Evolutionary conservation across 1,140 invertebrate species (phyloP), one percentile per base, ranked within the genome.

Genomic region (Aleiodes sp.): DNA sequence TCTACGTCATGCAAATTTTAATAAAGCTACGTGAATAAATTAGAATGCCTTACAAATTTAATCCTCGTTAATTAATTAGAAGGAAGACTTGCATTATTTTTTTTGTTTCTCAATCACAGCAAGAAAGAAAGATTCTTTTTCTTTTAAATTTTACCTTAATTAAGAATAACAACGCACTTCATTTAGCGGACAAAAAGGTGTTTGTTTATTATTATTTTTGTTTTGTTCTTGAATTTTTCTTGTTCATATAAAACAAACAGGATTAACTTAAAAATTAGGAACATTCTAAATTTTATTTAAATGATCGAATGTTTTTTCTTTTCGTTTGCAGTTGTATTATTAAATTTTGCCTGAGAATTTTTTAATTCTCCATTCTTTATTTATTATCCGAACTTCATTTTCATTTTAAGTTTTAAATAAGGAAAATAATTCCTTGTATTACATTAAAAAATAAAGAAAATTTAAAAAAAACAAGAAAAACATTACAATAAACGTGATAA

Each of bases 161-260:
- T n/a, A 59, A 31, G 10, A 31, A 31, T n/a, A 59, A 59, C 10
- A 14, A 59, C 12, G 31, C 56, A 59, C 31, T 31, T 12, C 31
- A 59, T 37, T 33, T 74, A 72, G 73, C 75, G 75, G 76, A 80
- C 73, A 77, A 79, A 77, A 78, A 75, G 72, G 73, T 75, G 64
- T 73, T 76, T 72, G 75, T 79, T 81, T 78, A 76, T 81, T 79
- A 73, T 72, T 77, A n/a, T n/a, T n/a, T n/a, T n/a, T n/a, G n/a
- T n/a, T n/a, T n/a, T n/a, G n/a, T n/a, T 68, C 72, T 76, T 77
- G 73, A 71, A 62, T 60, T 69, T 65, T 59, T 29, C n/a, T 12
- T 29, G 75, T 74, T 68, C 68, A 72, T 78, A 79, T 76, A 74
- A 79, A 78, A 78, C 57, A 59, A 59, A 31, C 21, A n/a, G 21